phyloP scores from a whole-genome alignment of 2,888 invertebrate species.

The Chrysotoxum bicinctum region DNA sequence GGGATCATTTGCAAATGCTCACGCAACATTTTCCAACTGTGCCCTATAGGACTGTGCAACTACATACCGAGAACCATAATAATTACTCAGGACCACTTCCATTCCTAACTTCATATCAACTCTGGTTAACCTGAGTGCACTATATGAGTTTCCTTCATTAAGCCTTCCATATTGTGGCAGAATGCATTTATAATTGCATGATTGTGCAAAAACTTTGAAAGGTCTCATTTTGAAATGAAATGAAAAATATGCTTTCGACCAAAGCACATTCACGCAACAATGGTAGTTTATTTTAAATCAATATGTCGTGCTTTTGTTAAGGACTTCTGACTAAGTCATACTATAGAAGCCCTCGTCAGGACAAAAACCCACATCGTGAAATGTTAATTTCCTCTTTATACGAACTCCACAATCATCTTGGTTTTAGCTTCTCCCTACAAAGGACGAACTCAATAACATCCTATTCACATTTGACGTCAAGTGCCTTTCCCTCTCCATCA shows the following conservation, averaged over 20 bases:
- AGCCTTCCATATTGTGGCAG: background rate
- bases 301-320: slow-evolving; percentile 37
- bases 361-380: slow-evolving; percentile 38
- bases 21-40: background rate
- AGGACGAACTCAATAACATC: background rate
- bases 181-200: slow-evolving; percentile 25
- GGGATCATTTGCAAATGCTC: background rate
- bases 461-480: slow-evolving; percentile 1
- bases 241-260: background rate
- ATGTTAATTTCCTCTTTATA: slow-evolving; percentile 37
- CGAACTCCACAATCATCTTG: slow-evolving; percentile 29
- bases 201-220: slow-evolving; percentile 12
- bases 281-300: slow-evolving; percentile 25
- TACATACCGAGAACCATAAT: background rate
- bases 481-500: slow-evolving; percentile 18
- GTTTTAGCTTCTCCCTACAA: background rate
- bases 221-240: background rate
- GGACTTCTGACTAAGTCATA: slow-evolving; percentile 2
- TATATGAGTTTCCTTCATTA: background rate
- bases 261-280: slow-evolving; percentile 3
- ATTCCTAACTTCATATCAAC: slow-evolving; percentile 3
- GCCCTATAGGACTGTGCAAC: background rate
- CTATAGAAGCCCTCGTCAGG: slow-evolving; percentile 26
- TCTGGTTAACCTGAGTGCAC: background rate
- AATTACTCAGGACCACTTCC: slow-evolving; percentile 4